phyloP scores from a whole-genome alignment of 2,797 vertebrate species.

The Ficedula albicollis region DNA sequence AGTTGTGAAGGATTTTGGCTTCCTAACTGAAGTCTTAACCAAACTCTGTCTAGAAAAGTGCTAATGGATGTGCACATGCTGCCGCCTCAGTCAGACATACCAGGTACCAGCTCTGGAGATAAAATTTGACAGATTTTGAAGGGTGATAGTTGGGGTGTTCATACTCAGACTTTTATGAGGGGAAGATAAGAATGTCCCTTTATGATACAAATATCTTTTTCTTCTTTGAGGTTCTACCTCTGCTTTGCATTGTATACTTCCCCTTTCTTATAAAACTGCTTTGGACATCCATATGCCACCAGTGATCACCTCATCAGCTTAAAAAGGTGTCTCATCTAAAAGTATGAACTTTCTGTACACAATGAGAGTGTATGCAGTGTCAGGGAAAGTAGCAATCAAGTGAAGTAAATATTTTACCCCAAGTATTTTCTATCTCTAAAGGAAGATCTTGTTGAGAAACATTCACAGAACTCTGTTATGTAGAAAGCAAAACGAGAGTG shows the following conservation, averaged over 20 bases:
- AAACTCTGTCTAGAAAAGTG: not conserved
- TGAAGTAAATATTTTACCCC: not conserved
- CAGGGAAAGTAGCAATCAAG: not conserved
- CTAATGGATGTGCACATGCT: fast-evolving
- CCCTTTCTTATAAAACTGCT: not conserved
- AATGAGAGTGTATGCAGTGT: not conserved
- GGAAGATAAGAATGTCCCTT: not conserved
- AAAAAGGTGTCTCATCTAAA: not conserved
- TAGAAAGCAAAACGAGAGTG: not conserved
- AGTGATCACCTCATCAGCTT: not conserved
- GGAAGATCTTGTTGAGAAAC: not conserved
- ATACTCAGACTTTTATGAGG: not conserved
- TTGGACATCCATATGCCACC: not conserved
- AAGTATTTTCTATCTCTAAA: not conserved
- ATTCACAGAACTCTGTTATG: not conserved
- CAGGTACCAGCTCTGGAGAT: not conserved
- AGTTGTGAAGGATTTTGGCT: not conserved
- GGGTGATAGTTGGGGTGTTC: not conserved
- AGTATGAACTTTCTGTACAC: not conserved
- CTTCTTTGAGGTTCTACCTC: not conserved
- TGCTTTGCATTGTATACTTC: not conserved
- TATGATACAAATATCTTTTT: not conserved
- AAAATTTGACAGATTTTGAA: not conserved
- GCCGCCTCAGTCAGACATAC: not conserved
- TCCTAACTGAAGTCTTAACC: not conserved